phyloP scores from a whole-genome alignment of 2,797 vertebrate species.

The Sebastes oblongus region DNA sequence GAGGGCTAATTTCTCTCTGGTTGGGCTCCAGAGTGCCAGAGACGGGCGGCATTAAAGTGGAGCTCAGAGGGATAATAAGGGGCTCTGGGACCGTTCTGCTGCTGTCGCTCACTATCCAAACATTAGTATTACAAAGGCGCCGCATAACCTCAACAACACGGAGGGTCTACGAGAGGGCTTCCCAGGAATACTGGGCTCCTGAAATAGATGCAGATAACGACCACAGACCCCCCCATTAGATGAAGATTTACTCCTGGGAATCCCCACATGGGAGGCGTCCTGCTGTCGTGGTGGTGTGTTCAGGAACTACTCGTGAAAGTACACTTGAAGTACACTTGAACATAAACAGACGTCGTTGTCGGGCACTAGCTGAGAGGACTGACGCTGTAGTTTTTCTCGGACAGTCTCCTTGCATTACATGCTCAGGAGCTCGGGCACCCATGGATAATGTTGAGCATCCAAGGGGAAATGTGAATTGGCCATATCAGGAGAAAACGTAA shows the following conservation, averaged over 20 bases:
- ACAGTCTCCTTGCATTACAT: background rate
- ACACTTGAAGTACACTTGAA: background rate
- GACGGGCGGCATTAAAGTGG: slow-evolving; percentile 32
- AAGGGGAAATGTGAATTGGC: background rate
- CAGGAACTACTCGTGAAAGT: background rate
- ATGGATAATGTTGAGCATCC: background rate
- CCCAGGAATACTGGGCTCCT: slow-evolving; percentile 13
- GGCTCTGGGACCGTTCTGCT: slow-evolving; percentile 35
- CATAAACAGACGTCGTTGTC: background rate
- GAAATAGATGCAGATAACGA: slow-evolving; percentile 28
- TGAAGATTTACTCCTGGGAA: slow-evolving; percentile 17
- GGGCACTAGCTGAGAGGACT: too few species aligned
- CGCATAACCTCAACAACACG: slow-evolving; percentile 31
- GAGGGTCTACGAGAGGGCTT: slow-evolving; percentile 22
- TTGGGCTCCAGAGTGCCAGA: slow-evolving; percentile 23
- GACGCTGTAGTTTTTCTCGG: background rate
- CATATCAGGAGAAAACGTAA: background rate
- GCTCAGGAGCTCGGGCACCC: background rate
- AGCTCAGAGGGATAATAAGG: slow-evolving; percentile 48
- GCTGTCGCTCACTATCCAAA: slow-evolving; percentile 29
- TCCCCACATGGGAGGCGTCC: slow-evolving; percentile 5
- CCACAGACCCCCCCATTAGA: slow-evolving; percentile 6
- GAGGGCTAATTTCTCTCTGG: slow-evolving; percentile 50
- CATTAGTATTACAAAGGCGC: slow-evolving; percentile 39
- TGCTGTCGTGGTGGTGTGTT: slow-evolving; percentile 12